Evolutionary conservation across 2,113 vertebrate genomes (phyloP).

Genomic region (Gulo gulo): DNA sequence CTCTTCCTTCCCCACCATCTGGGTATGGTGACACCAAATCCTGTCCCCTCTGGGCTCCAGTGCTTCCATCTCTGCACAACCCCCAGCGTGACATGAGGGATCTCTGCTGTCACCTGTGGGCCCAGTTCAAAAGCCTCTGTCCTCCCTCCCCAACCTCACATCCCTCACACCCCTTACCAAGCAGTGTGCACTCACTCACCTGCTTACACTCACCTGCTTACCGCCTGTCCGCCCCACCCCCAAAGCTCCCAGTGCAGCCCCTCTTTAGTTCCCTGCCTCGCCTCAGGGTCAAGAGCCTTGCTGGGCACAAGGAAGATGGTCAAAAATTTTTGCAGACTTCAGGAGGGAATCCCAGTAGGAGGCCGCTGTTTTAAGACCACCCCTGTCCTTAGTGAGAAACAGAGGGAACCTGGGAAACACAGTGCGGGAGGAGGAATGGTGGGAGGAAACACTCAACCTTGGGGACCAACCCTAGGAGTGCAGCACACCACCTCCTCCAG

Average conservation of each 20-base stretch:
- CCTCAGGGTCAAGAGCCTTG: background rate
- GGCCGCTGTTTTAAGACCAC: background rate
- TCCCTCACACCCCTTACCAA: background rate
- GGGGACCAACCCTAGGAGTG: too few species aligned
- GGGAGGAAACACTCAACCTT: background rate
- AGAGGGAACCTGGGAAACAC: background rate
- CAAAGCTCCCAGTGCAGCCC: background rate
- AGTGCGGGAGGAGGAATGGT: fast-evolving
- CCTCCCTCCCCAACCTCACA: background rate
- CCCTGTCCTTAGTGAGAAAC: fast-evolving
- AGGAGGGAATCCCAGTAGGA: background rate
- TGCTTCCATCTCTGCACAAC: fast-evolving
- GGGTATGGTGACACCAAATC: fast-evolving
- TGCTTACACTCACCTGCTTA: too few species aligned
- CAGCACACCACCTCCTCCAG: background rate
- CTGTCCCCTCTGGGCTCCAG: fast-evolving
- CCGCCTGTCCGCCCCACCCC: background rate
- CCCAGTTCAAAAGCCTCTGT: background rate
- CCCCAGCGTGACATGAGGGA: fast-evolving
- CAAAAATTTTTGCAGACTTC: too few species aligned
- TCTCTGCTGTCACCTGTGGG: background rate
- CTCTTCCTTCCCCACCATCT: too few species aligned
- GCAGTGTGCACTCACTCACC: too few species aligned
- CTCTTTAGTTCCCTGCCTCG: background rate
- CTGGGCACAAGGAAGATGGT: too few species aligned